Conservation (phyloP, 2,113 vertebrate species). For the Seriola rivoliana region DNA sequence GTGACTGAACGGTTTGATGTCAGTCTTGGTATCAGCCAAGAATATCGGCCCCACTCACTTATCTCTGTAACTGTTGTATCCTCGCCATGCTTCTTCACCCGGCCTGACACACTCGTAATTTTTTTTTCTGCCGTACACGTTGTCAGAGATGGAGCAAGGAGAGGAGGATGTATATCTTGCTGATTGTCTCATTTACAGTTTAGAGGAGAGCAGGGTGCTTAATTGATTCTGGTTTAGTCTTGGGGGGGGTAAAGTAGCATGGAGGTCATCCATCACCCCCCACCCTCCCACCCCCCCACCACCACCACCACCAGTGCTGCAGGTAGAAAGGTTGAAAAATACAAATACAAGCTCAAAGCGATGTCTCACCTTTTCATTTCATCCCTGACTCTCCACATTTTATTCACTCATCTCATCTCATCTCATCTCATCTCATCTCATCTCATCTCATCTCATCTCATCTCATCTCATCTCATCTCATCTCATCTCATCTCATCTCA, state of each 20-base stretch:
- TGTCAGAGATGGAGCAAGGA: background rate
- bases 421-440: no score
- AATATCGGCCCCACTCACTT: background rate
- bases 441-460: background rate
- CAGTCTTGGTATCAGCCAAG: background rate
- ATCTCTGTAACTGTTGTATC: background rate
- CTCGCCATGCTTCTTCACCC: slow-evolving; percentile 20
- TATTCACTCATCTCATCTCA: no score
- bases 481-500: background rate
- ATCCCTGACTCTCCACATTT: background rate
- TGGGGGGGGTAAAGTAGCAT: background rate
- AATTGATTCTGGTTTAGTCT: slow-evolving; percentile 61
- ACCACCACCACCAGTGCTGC: slow-evolving; percentile 19
- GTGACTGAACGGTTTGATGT: background rate
- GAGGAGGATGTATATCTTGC: slow-evolving; percentile 50
- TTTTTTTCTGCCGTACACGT: slow-evolving; percentile 3
- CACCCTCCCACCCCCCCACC: background rate
- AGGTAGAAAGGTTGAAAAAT: slow-evolving; percentile 40
- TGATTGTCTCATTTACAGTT: slow-evolving; percentile 63
- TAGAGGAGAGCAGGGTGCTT: slow-evolving; percentile 1
- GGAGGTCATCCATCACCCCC: slow-evolving; percentile 54
- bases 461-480: no score
- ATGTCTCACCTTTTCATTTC: background rate
- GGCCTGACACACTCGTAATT: background rate
- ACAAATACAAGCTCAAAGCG: background rate